A percentile compares a stretch with the other conserved stretches of the same genome.
Conservation (phyloP, 1,140 invertebrate genomes). For the Philotrypesis tridentata region DNA sequence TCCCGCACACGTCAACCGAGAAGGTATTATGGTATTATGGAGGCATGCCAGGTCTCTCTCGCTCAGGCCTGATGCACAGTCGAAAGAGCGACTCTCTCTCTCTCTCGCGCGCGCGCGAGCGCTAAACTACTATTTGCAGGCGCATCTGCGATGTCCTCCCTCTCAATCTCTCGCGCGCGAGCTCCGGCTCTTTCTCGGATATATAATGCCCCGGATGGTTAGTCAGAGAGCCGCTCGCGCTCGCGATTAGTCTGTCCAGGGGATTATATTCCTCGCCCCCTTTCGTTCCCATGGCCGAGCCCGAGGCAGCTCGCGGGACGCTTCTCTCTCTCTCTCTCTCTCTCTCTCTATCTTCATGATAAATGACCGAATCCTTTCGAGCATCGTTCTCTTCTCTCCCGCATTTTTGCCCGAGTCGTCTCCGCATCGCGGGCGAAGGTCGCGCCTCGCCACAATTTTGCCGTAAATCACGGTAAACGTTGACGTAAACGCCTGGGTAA, state of each 20-base stretch:
- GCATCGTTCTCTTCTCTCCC: conserved; percentile 61
- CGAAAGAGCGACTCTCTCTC: background rate
- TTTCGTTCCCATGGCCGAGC: conserved; percentile 60
- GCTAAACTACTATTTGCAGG: background rate
- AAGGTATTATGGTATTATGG: background rate
- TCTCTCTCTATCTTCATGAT: conserved; percentile 59
- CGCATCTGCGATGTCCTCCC: conserved; percentile 8
- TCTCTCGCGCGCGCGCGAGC: too few relatives aligned
- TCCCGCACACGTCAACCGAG: background rate
- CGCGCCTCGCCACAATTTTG: conserved; percentile 69
- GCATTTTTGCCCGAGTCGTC: conserved; percentile 47
- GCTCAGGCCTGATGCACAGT: too few relatives aligned
- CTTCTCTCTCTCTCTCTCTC: conserved; percentile 17
- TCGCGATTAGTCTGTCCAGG: conserved; percentile 70
- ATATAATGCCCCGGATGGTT: conserved; percentile 30
- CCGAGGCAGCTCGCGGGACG: conserved; percentile 62
- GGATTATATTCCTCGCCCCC: conserved; percentile 69
- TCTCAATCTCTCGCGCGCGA: background rate
- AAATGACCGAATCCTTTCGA: conserved; percentile 72
- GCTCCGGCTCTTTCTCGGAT: background rate
- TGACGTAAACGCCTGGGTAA: conserved; percentile 73
- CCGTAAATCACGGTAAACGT: conserved; percentile 73
- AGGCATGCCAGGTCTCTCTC: background rate
- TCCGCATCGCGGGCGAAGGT: conserved; percentile 66
- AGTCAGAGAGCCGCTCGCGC: background rate